phyloP scores from a whole-genome alignment of 2,888 invertebrate genomes.

The Allacma fusca region DNA sequence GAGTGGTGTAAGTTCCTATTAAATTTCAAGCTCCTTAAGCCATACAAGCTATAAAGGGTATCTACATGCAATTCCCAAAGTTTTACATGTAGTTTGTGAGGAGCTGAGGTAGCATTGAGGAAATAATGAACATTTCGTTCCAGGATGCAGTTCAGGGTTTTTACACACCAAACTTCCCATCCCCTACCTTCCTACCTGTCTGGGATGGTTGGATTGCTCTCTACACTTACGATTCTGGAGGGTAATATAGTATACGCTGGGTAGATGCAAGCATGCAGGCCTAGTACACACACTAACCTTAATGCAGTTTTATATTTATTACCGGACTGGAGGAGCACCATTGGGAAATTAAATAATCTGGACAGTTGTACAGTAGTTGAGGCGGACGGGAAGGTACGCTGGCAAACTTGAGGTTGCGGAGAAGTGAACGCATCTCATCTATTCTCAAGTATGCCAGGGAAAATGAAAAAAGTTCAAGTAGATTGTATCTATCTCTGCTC shows the following conservation, averaged over 20 bases:
- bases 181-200: too few species aligned
- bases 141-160: neutral
- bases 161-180: neutral
- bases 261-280: too few species aligned
- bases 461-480: neutral
- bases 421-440: neutral
- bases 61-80: constrained; percentile 2
- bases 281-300: neutral
- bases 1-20: neutral
- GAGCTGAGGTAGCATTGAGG: neutral
- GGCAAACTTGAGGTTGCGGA: neutral
- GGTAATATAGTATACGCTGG: too few species aligned
- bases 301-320: neutral
- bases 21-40: neutral
- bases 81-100: constrained; percentile 4
- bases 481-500: too few species aligned
- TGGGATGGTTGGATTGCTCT: too few species aligned
- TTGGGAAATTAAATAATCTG: constrained; percentile 12
- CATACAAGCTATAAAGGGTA: neutral
- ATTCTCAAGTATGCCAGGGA: neutral
- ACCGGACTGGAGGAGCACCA: neutral
- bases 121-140: constrained; percentile 12
- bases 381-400: neutral
- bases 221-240: too few species aligned
- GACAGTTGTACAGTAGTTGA: neutral